Percentiles rank a stretch among this genome's conserved stretches.
phyloP scores from a whole-genome alignment of 2,888 invertebrate genomes.

The Troilus luridus region DNA sequence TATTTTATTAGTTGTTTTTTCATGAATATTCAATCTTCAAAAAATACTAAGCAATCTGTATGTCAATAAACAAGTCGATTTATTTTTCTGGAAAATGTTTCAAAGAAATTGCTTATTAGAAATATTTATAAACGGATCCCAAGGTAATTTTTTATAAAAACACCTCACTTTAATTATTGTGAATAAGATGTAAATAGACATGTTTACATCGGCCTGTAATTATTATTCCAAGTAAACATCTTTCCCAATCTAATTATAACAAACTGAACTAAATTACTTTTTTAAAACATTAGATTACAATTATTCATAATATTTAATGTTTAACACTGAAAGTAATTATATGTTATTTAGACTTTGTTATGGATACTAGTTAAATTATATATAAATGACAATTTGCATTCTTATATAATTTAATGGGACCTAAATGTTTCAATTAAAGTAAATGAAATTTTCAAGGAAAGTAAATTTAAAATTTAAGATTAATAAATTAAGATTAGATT shows the following conservation, averaged over 20 bases:
- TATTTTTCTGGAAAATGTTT: not conserved
- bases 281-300: not conserved
- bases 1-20: not conserved
- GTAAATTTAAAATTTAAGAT: no score
- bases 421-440: no score
- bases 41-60: not conserved
- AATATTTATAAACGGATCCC: not conserved
- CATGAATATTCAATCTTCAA: not conserved
- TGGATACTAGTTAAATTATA: no score
- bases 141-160: not conserved
- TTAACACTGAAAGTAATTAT: not conserved
- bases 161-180: not conserved
- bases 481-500: no score
- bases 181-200: not conserved
- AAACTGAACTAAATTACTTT: not conserved
- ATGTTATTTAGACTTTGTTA: not conserved
- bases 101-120: not conserved
- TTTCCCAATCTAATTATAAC: not conserved
- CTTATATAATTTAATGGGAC: no score
- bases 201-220: not conserved
- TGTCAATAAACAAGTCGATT: not conserved
- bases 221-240: not conserved
- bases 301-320: not conserved
- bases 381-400: no score
- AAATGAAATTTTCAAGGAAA: no score